Evolutionary conservation across 2,113 vertebrate genomes (phyloP).

Genomic region (Saguinus imperator): DNA sequence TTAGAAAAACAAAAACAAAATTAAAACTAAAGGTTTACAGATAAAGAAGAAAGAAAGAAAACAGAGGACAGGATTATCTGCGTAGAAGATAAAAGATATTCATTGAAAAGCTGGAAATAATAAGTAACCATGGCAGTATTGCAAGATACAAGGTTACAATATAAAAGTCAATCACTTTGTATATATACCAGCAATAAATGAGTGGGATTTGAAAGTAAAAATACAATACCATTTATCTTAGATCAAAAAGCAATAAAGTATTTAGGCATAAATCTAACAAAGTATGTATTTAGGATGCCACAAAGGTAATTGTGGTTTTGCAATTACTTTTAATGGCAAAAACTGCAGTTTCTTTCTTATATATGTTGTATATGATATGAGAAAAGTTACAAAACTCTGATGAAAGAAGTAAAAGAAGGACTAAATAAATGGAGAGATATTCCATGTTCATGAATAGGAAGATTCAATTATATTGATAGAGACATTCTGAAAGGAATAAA

Average conservation of each 20-base stretch:
- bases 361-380: not conserved
- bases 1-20: not conserved
- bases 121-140: not conserved
- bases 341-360: too few relatives aligned
- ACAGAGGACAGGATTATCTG: not conserved
- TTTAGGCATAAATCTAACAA: not conserved
- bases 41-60: not conserved
- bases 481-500: not conserved
- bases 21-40: not conserved
- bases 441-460: not conserved
- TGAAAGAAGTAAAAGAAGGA: not conserved
- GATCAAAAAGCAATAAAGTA: not conserved
- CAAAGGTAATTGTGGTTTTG: too few relatives aligned
- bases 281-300: too few relatives aligned
- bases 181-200: not conserved
- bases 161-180: not conserved
- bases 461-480: not conserved
- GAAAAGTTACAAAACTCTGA: not conserved
- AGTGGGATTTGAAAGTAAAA: not conserved
- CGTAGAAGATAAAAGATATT: not conserved
- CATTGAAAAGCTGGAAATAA: not conserved
- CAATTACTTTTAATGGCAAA: too few relatives aligned
- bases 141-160: not conserved
- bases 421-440: not conserved
- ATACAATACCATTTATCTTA: not conserved